These are phyloP conservation scores for Myathropa florea DNA, from an alignment of 2,888 invertebrate species.

Conservation along the genomic window DNA sequence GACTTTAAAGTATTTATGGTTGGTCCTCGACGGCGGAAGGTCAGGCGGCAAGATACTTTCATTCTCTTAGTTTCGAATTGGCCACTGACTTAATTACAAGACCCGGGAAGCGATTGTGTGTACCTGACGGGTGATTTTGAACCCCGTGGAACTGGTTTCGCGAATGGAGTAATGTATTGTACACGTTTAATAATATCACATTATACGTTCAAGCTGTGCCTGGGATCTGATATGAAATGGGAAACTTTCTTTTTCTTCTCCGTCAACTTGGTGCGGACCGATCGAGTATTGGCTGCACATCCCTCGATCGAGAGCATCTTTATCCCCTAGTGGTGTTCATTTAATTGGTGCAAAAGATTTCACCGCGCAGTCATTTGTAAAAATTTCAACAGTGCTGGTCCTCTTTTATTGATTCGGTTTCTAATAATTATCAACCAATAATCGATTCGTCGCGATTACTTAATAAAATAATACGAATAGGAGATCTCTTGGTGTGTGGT, in stretches of 20 bases:
- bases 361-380: constrained; percentile 22
- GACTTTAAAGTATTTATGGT: neutral
- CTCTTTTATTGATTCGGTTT: constrained; percentile 18
- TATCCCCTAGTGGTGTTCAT: constrained; percentile 38
- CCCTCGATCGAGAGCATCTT: constrained; percentile 19
- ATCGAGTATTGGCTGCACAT: constrained; percentile 28
- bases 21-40: constrained; percentile 17
- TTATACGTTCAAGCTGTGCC: constrained; percentile 15
- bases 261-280: too few species aligned
- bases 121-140: constrained; percentile 1
- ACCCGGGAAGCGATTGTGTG: neutral
- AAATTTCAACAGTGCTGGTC: constrained; percentile 1
- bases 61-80: constrained; percentile 37
- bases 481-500: neutral
- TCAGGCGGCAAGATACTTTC: constrained; percentile 45
- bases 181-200: constrained; percentile 22
- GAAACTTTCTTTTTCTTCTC: constrained; percentile 58
- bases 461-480: constrained; percentile 38
- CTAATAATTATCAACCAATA: constrained; percentile 19
- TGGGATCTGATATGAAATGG: constrained; percentile 32
- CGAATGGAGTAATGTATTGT: constrained; percentile 22
- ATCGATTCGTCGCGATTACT: constrained; percentile 56
- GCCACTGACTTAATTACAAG: constrained; percentile 25
- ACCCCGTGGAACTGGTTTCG: neutral
- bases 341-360: constrained; percentile 64